Conservation (phyloP, 2,797 vertebrate species). For the Pipistrellus kuhlii region DNA sequence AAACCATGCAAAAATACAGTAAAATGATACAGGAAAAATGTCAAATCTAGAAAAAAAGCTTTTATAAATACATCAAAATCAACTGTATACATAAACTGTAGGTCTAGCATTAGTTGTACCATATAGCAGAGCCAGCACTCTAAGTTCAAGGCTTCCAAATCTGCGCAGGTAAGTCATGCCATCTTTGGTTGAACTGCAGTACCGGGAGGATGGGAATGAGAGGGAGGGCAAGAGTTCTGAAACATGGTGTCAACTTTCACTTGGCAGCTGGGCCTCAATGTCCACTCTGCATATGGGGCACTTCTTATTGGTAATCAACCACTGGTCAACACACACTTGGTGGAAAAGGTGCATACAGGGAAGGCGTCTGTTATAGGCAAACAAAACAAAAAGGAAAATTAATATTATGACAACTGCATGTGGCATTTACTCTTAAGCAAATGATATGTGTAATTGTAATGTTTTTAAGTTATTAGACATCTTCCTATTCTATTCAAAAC, state of each 20-base stretch:
- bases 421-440: conserved; percentile 43
- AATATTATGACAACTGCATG: background rate
- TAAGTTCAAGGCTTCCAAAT: conserved; percentile 93
- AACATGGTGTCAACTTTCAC: conserved; percentile 98
- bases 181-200: conserved; percentile 99
- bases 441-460: conserved; percentile 11
- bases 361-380: conserved; percentile 91
- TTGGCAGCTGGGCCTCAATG: conserved; percentile 99
- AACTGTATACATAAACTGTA: conserved; percentile 94
- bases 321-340: conserved; percentile 99
- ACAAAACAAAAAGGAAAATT: conserved; percentile 67
- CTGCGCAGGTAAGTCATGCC: conserved; percentile 97
- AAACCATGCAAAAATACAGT: conserved; percentile 99
- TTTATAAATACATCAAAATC: conserved; percentile 99
- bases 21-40: conserved; percentile 90
- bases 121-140: conserved; percentile 96
- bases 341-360: conserved; percentile 99
- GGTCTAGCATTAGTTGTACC: conserved; percentile 96
- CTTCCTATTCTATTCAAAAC: background rate
- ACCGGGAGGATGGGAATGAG: conserved; percentile 91
- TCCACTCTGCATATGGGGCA: conserved; percentile 99
- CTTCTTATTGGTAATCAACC: conserved; percentile 99
- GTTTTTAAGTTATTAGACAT: background rate
- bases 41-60: conserved; percentile 95
- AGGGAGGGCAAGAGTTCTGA: conserved; percentile 89